These are phyloP conservation scores for Blastobasis lacticolella DNA, from an alignment of 2,888 invertebrate genomes.

Conservation along the genomic window DNA sequence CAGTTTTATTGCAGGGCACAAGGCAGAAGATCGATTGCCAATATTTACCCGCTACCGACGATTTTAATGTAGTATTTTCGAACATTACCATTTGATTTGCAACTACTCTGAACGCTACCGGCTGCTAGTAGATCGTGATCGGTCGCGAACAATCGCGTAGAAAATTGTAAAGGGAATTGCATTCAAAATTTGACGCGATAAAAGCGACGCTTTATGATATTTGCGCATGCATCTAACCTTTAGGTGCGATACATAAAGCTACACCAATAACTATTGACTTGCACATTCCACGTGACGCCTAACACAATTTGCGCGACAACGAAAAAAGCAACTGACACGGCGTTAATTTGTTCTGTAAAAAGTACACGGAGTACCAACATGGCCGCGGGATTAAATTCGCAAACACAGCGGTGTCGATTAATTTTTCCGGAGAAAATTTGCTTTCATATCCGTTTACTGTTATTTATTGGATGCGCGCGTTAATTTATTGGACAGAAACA, in stretches of 20 bases:
- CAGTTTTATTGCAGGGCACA: no score
- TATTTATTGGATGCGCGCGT: constrained; percentile 36
- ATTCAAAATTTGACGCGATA: no score
- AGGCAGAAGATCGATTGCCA: no score
- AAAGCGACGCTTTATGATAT: no score
- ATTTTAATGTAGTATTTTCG: no score
- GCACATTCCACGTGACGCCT: constrained; percentile 23
- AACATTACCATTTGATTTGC: no score
- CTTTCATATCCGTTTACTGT: constrained; percentile 39
- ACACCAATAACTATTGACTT: neutral
- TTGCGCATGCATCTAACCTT: no score
- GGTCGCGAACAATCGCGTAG: neutral
- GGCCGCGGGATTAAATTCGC: constrained; percentile 61
- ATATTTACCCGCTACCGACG: no score
- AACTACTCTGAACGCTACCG: no score
- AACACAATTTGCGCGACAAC: constrained; percentile 27
- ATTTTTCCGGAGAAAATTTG: constrained; percentile 49
- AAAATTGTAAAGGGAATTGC: neutral
- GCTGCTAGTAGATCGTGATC: no score
- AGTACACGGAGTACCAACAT: constrained; percentile 38
- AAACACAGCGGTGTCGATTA: constrained; percentile 51
- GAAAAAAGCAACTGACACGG: constrained; percentile 36
- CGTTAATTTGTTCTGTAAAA: constrained; percentile 47
- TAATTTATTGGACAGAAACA: constrained; percentile 25
- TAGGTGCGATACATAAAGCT: neutral